A percentile compares a stretch with the other conserved stretches of the same genome.
These are phyloP conservation scores for Lamprologus callipterus DNA, from an alignment of 2,113 vertebrate genomes.

Conservation along the genomic window DNA sequence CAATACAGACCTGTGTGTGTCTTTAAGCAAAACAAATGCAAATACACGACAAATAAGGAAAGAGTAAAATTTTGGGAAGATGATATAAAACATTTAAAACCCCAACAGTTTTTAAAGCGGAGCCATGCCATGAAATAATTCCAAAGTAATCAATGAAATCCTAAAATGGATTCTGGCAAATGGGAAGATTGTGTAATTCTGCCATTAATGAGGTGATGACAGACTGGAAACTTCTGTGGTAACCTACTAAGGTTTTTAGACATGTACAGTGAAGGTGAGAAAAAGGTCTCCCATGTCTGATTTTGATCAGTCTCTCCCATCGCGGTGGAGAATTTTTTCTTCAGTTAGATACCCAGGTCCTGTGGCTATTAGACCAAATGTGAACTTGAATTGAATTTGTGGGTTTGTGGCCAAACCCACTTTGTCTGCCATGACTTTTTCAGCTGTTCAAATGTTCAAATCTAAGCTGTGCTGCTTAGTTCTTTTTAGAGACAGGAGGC, in stretches of 20 bases:
- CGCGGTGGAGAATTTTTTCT: not conserved
- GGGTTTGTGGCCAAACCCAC: not conserved
- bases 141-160: not conserved
- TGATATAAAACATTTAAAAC: not conserved
- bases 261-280: not conserved
- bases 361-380: not conserved
- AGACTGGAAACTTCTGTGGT: not conserved
- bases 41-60: not conserved
- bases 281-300: not conserved
- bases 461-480: not conserved
- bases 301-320: not conserved
- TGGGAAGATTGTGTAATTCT: not conserved
- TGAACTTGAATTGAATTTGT: not conserved
- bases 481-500: not conserved
- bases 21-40: not conserved
- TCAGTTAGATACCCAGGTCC: not conserved
- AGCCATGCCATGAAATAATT: not conserved
- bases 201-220: not conserved
- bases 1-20: not conserved
- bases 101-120: not conserved
- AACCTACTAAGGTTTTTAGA: not conserved
- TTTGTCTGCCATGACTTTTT: not conserved
- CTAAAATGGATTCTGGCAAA: not conserved
- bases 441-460: not conserved
- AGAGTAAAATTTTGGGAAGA: not conserved